These are phyloP conservation scores for Setipinna tenuifilis DNA, from an alignment of 2,797 vertebrate species.

Conservation along the genomic window DNA sequence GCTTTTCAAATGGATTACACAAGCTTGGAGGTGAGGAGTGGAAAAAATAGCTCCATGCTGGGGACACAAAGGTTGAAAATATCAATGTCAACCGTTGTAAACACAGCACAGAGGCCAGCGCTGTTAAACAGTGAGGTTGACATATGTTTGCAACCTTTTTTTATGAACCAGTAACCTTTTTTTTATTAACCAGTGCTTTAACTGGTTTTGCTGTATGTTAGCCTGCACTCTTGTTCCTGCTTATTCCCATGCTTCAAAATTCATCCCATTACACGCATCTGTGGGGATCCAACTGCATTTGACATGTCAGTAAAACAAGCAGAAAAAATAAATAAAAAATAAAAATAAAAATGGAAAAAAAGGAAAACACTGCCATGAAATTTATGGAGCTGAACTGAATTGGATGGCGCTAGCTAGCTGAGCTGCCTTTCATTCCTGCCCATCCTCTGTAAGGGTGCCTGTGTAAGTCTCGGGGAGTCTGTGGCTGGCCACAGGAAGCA, in stretches of 20 bases:
- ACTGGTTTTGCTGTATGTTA: not conserved
- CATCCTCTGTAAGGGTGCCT: not conserved
- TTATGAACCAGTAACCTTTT: not conserved
- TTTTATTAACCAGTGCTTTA: not conserved
- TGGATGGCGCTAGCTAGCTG: not conserved
- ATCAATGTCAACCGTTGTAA: not conserved
- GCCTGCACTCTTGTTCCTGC: too few relatives aligned
- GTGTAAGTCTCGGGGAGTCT: not conserved
- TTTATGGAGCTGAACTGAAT: not conserved
- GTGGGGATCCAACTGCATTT: not conserved
- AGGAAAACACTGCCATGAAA: too few relatives aligned
- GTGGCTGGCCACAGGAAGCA: constrained; percentile 64
- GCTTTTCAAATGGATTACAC: constrained; percentile 24
- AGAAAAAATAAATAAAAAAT: too few relatives aligned
- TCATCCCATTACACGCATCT: not conserved
- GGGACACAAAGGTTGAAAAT: not conserved
- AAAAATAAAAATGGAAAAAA: too few relatives aligned
- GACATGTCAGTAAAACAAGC: not conserved
- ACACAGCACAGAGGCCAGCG: not conserved
- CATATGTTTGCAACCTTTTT: not conserved
- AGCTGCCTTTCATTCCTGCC: not conserved
- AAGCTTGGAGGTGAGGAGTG: not conserved
- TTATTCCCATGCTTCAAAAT: not conserved
- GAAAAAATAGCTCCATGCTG: not conserved
- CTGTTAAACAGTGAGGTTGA: not conserved